phyloP scores from a whole-genome alignment of 2,888 invertebrate species.

The Mechanitis messenoides region DNA sequence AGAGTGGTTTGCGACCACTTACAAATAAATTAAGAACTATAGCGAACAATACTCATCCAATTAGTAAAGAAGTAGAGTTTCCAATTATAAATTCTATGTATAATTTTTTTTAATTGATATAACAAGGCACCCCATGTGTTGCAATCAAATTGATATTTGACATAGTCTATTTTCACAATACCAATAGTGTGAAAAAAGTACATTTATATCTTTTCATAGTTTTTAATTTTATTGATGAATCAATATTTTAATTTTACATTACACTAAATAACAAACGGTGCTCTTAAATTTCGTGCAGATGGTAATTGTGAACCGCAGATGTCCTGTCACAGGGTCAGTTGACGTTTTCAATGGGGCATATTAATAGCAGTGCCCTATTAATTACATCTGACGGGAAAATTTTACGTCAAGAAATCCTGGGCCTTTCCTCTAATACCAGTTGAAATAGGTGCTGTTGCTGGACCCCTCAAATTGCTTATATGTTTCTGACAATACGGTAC shows the following conservation, averaged over 20 bases:
- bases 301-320: slow-evolving; percentile 35
- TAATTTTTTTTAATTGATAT: slow-evolving; percentile 3
- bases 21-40: slow-evolving; percentile 32
- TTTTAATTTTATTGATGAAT: too few relatives aligned
- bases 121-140: not conserved
- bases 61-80: slow-evolving; percentile 28
- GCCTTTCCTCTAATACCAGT: slow-evolving; percentile 68
- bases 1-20: slow-evolving; percentile 27
- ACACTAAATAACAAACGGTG: not conserved
- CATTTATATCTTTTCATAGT: too few relatives aligned
- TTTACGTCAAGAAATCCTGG: slow-evolving; percentile 71
- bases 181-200: too few relatives aligned
- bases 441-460: slow-evolving; percentile 68
- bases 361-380: slow-evolving; percentile 65
- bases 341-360: slow-evolving; percentile 51
- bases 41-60: slow-evolving; percentile 30
- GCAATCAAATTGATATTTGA: not conserved
- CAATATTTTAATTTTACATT: not conserved
- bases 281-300: slow-evolving; percentile 40
- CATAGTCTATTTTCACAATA: not conserved
- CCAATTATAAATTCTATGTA: slow-evolving; percentile 23
- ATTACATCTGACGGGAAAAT: slow-evolving; percentile 71
- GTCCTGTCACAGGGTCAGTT: slow-evolving; percentile 43
- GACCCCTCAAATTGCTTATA: slow-evolving; percentile 53
- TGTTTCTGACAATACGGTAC: not conserved